A percentile compares a stretch with the other conserved stretches of the same genome.
phyloP scores from a whole-genome alignment of 2,797 vertebrate genomes.

The Crocodylus rhombifer region DNA sequence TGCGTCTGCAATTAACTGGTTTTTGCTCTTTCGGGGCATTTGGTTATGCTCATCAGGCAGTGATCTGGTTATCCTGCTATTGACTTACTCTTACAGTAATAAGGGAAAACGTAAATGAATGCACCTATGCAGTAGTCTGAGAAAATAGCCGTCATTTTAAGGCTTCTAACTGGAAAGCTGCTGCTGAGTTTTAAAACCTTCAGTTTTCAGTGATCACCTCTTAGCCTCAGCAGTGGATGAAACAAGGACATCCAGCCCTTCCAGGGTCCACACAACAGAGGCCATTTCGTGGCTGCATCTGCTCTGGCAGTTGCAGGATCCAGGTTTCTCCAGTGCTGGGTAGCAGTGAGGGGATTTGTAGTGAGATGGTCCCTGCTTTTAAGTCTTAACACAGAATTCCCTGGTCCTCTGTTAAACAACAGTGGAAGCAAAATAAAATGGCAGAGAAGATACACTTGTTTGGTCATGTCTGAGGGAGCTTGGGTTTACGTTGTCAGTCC shows the following conservation, averaged over 20 bases:
- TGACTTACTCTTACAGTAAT: neutral
- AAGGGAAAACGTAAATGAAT: neutral
- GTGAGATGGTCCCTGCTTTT: no score
- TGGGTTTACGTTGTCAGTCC: neutral
- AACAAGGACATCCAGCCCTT: neutral
- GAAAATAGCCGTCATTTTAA: accelerated
- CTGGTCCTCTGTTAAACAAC: no score
- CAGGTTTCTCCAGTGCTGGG: neutral
- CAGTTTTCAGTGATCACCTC: neutral
- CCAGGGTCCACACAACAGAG: neutral
- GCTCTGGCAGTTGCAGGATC: accelerated
- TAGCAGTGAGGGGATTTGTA: no score
- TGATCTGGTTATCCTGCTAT: neutral
- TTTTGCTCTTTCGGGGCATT: neutral
- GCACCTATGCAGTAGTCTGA: accelerated
- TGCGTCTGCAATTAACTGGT: no score
- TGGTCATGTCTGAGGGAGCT: no score
- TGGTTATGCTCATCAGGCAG: neutral
- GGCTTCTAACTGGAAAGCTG: accelerated
- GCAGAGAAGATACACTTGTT: no score
- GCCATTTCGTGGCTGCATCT: neutral
- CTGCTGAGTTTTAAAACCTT: neutral
- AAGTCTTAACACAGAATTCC: no score
- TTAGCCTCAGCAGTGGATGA: accelerated
- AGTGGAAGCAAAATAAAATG: no score